Percentiles rank a stretch among this genome's conserved stretches.
These are phyloP conservation scores for Sebastes diploproa DNA, from an alignment of 2,797 vertebrate species.

Conservation along the genomic window DNA sequence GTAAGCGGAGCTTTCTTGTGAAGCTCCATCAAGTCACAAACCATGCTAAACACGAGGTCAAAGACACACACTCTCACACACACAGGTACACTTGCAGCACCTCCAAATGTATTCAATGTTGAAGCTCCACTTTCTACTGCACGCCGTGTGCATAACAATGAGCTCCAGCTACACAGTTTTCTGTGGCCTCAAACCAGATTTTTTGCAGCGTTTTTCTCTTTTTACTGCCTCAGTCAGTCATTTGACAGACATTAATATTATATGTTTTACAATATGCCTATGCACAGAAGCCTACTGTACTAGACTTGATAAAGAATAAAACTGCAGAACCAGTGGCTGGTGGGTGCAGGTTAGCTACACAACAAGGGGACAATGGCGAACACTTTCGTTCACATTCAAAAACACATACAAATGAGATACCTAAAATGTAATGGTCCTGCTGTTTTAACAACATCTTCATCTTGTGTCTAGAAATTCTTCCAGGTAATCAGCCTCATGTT, in stretches of 20 bases:
- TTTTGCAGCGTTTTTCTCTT: constrained; percentile 23
- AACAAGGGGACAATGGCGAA: not conserved
- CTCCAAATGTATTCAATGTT: constrained; percentile 11
- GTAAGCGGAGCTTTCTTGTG: constrained; percentile 65
- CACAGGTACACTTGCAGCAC: not conserved
- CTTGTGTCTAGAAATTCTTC: constrained; percentile 91
- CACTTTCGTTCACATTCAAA: not conserved
- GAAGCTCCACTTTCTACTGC: constrained; percentile 24
- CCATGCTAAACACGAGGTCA: not conserved
- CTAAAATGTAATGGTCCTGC: not conserved
- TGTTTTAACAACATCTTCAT: constrained; percentile 3
- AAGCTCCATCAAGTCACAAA: not conserved
- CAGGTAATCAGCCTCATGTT: constrained; percentile 98
- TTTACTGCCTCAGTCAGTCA: constrained; percentile 2
- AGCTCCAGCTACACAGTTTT: constrained; percentile 32
- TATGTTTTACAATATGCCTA: constrained; percentile 10
- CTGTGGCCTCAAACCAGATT: constrained; percentile 22
- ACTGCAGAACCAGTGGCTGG: not conserved
- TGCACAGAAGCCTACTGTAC: not conserved
- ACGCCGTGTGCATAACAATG: constrained; percentile 39
- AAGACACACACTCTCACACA: not conserved
- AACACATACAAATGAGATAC: not conserved
- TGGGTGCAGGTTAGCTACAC: not conserved
- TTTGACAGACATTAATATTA: constrained; percentile 26
- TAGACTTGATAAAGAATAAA: not conserved